Conservation (phyloP, 64 coral and sea anemone species). For the Dendronephthya gigantea region DNA sequence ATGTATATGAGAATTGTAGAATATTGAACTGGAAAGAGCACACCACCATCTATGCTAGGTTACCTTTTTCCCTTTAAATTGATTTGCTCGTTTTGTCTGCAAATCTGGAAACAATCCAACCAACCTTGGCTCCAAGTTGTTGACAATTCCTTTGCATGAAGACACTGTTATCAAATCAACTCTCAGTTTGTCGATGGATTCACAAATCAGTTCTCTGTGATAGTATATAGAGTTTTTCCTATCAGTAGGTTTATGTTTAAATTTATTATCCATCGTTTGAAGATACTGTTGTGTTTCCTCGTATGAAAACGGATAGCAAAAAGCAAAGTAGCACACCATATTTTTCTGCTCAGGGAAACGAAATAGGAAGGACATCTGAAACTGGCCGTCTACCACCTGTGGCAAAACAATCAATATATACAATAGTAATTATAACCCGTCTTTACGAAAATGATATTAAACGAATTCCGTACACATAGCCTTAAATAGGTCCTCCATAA, state of each 20-base stretch:
- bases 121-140: constrained; percentile 42
- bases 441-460: too few relatives aligned
- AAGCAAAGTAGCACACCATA: constrained; percentile 77
- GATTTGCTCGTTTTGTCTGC: constrained; percentile 51
- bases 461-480: too few relatives aligned
- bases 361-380: constrained; percentile 68
- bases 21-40: not conserved
- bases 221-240: constrained; percentile 37
- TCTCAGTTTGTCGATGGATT: constrained; percentile 66
- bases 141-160: constrained; percentile 66
- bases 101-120: constrained; percentile 63
- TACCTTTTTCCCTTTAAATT: constrained; percentile 82
- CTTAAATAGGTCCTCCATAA: not conserved
- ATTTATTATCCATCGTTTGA: constrained; percentile 36
- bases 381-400: constrained; percentile 86
- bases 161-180: constrained; percentile 84
- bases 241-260: not conserved
- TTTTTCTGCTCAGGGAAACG: constrained; percentile 83
- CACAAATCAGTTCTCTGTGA: constrained; percentile 70
- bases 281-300: constrained; percentile 65
- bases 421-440: not conserved
- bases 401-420: not conserved
- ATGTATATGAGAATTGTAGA: not conserved
- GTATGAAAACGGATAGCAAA: constrained; percentile 90
- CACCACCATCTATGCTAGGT: not conserved